A percentile compares a stretch with the other conserved stretches of the same genome.
Conservation (phyloP, 2,888 invertebrate species). For the Chloroclysta siterata region DNA sequence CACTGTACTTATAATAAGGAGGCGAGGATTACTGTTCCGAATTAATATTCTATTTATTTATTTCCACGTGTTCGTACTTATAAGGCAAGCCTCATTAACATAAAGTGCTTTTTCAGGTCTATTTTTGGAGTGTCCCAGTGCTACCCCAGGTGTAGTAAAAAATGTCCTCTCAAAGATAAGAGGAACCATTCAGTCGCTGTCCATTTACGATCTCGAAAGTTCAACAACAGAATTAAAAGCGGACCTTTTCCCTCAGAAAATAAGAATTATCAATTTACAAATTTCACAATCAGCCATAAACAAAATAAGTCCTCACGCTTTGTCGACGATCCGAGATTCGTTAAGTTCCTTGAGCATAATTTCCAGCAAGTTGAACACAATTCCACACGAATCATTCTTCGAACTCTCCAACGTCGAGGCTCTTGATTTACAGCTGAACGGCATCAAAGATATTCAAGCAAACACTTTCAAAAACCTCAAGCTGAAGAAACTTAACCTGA, state of each 20-base stretch:
- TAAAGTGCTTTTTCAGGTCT: slow-evolving; percentile 83
- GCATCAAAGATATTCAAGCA: slow-evolving; percentile 92
- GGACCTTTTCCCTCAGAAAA: slow-evolving; percentile 89
- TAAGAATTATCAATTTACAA: slow-evolving; percentile 89
- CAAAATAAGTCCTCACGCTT: slow-evolving; percentile 88
- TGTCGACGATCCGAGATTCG: slow-evolving; percentile 88
- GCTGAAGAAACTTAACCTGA: slow-evolving; percentile 92
- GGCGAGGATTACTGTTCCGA: no score
- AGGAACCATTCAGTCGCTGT: slow-evolving; percentile 91
- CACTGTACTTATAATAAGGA: no score
- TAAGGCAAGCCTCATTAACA: slow-evolving; percentile 27
- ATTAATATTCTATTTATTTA: no score
- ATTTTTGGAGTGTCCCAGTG: slow-evolving; percentile 94
- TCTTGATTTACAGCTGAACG: slow-evolving; percentile 93
- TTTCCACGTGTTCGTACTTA: not conserved
- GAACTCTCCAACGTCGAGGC: slow-evolving; percentile 89
- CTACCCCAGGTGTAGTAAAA: slow-evolving; percentile 90
- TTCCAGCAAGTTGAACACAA: slow-evolving; percentile 89
- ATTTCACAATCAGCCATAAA: slow-evolving; percentile 90
- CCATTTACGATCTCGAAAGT: slow-evolving; percentile 94
- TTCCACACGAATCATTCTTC: slow-evolving; percentile 91
- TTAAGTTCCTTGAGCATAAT: slow-evolving; percentile 91
- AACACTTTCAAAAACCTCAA: slow-evolving; percentile 94
- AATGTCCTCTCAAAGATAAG: slow-evolving; percentile 89
- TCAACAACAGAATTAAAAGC: slow-evolving; percentile 90